Base-by-base conservation (phyloP, 2,113 vertebrate species). In the Ochotona princeps region DNA sequence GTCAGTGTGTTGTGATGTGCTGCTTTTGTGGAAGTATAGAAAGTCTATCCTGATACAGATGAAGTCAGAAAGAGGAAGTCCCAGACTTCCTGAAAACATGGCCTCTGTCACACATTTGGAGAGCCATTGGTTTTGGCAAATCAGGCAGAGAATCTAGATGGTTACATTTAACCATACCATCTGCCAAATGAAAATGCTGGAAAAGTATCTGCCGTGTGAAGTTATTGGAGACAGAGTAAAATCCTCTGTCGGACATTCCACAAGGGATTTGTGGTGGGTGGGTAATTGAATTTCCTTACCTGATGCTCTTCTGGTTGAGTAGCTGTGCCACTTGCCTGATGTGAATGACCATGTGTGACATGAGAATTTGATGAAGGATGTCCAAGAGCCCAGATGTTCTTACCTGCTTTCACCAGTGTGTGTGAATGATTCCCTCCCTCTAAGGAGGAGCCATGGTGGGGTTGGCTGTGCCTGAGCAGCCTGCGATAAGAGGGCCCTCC, bases 231-330 rank as follows among this genome's bases (percentile, higher is more conserved):
- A 15, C 0, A n/a, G 65, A 17, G 44, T 35, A 86, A 66, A 47
- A 12, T 28, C 72, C 70, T 84, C 51, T 63, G 14, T 54, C 38
- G 57, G 35, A 51, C 12, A 17, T 15, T 2, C 20, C 79, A 44
- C 17, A 61, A 63, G 8, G n/a, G 60, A 38, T 70, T 73, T 84
- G 91, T 21, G 69, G 44, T 65, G 82, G 69, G 51, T 65, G 82
- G 44, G 44, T 30, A 80, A 35, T 84, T 73, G 25, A 69, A 26
- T 30, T 83, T 60, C 38, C n/a, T 25, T 35, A 60, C 32, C 17
- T 28, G 18, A 25, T 18, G 57, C 51, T 87, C n/a, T 84, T 80
- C 61, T 14, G 75, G 72, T 54, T 69, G 60, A 80, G 67, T 25
- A 75, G 57, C 0, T 44, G 65, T 30, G 49, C 4, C 18, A 57